These are phyloP conservation scores for Caerostris darwini DNA, from an alignment of 1,140 invertebrate genomes.

Conservation along the genomic window DNA sequence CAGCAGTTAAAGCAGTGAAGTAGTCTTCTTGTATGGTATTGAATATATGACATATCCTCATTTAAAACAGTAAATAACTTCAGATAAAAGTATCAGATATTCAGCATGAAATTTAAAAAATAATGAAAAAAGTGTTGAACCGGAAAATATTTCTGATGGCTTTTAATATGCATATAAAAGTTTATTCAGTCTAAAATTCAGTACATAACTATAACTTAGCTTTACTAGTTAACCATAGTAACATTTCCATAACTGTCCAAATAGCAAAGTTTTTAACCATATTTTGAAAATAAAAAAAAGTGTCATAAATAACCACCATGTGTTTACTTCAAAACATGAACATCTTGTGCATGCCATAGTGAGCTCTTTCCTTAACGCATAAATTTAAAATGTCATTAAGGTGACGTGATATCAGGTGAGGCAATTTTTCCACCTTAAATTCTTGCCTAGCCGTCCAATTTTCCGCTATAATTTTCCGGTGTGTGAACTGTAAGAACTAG, in stretches of 20 bases:
- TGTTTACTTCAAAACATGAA: not conserved
- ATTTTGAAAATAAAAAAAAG: not conserved
- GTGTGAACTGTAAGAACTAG: not conserved
- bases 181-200: no score
- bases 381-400: conserved; percentile 30
- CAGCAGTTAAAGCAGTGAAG: no score
- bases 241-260: not conserved
- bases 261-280: not conserved
- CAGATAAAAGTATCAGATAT: no score
- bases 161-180: no score
- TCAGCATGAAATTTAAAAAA: no score
- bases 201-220: no score
- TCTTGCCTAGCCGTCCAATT: conserved; percentile 5
- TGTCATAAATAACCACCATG: not conserved
- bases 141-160: no score
- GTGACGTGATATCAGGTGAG: not conserved
- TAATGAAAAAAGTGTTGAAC: no score
- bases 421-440: conserved; percentile 35
- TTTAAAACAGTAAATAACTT: no score
- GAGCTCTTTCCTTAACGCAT: not conserved
- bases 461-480: conserved; percentile 30
- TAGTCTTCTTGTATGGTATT: no score
- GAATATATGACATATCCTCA: no score
- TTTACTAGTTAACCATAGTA: not conserved
- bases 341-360: not conserved